Evolutionary conservation across 2,797 vertebrate genomes (phyloP).

Genomic region (Leucoraja ocellata): DNA sequence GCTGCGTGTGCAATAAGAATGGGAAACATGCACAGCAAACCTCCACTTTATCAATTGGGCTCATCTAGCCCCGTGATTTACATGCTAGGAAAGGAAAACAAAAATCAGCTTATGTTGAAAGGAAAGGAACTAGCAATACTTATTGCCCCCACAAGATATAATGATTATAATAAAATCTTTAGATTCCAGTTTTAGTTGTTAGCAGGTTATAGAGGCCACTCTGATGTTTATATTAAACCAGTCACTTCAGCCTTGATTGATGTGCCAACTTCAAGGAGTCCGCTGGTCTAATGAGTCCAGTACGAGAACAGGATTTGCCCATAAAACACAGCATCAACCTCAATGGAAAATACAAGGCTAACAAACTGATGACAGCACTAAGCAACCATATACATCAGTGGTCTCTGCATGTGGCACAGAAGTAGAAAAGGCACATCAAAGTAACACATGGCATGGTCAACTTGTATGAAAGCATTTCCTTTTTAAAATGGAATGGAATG

Average conservation of each 20-base stretch:
- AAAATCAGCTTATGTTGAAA: background rate
- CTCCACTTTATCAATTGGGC: background rate
- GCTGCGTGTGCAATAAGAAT: too few species aligned
- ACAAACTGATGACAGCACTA: conserved; percentile 24
- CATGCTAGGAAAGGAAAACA: background rate
- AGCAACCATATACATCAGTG: conserved; percentile 7
- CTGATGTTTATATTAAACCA: conserved; percentile 29
- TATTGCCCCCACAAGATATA: background rate
- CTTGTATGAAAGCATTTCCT: background rate
- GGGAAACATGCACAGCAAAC: background rate
- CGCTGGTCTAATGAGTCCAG: conserved; percentile 5
- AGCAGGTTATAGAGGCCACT: background rate
- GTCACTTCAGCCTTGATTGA: conserved; percentile 30
- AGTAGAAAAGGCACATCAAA: background rate
- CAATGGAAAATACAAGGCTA: conserved; percentile 6
- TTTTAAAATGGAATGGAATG: background rate
- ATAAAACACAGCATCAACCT: conserved; percentile 8
- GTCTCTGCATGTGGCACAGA: background rate
- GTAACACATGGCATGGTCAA: background rate
- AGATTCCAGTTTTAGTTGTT: background rate
- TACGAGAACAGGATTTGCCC: background rate
- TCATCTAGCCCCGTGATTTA: background rate
- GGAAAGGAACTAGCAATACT: conserved; percentile 1
- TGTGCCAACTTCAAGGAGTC: conserved; percentile 20
- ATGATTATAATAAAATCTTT: conserved; percentile 18